phyloP scores from a whole-genome alignment of 2,113 vertebrate species.

The Myotis lucifugus region DNA sequence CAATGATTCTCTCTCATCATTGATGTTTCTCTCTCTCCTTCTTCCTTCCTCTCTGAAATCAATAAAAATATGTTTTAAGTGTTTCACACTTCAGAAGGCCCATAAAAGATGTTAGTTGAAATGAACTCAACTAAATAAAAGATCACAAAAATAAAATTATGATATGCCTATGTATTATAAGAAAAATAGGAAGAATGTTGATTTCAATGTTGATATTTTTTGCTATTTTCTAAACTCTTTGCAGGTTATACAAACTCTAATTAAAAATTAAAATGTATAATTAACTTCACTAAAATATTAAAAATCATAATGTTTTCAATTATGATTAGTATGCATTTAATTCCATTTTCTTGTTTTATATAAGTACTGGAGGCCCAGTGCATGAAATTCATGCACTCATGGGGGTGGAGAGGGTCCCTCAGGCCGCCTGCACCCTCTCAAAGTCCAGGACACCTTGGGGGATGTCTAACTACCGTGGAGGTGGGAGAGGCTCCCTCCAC shows the following conservation, averaged over 20 bases:
- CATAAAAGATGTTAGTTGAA: background rate
- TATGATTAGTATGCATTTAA: background rate
- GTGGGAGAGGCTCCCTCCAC: no score
- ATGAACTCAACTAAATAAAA: background rate
- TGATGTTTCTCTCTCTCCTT: no score
- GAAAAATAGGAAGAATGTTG: background rate
- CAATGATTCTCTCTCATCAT: no score
- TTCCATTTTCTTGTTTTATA: background rate
- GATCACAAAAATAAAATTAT: background rate
- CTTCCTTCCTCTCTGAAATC: no score
- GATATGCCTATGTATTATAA: background rate
- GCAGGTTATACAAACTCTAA: background rate
- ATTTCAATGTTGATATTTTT: background rate
- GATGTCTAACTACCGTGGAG: no score
- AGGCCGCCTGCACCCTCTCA: no score
- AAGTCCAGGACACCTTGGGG: no score
- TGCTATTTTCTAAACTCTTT: conserved; percentile 1
- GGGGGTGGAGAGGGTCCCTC: no score
- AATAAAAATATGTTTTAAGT: background rate
- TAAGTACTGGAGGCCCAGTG: background rate
- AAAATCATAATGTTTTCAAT: background rate
- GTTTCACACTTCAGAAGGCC: background rate
- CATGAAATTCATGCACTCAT: no score
- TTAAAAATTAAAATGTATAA: background rate
- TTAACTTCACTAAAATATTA: background rate